Evolutionary conservation across 2,797 vertebrate species (phyloP).

Genomic region (Choloepus didactylus): DNA sequence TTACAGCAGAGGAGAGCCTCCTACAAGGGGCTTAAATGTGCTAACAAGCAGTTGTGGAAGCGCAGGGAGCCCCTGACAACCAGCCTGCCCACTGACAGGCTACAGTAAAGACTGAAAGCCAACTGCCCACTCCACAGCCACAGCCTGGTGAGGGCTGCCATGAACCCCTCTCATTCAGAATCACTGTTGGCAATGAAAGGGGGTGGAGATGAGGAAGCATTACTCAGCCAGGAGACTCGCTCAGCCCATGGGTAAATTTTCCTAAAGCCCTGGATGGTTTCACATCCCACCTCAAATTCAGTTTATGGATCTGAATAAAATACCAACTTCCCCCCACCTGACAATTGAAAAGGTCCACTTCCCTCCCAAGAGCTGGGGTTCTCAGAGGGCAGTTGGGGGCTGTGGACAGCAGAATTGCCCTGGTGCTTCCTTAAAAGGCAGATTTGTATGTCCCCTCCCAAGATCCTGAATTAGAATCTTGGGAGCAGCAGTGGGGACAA

Average conservation of each 20-base stretch:
- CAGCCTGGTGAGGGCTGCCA: background rate
- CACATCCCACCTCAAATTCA: background rate
- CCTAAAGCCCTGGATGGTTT: background rate
- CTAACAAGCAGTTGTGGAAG: slow-evolving; percentile 72
- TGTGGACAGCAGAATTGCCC: background rate
- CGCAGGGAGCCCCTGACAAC: slow-evolving; percentile 68
- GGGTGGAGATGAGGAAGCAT: background rate
- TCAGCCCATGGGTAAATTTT: background rate
- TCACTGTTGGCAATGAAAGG: background rate
- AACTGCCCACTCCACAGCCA: background rate
- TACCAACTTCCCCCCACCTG: no score
- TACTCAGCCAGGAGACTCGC: background rate
- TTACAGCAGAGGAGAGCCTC: slow-evolving; percentile 67
- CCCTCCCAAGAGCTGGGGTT: background rate
- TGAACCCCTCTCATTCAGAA: background rate
- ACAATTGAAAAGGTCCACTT: background rate
- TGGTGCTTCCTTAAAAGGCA: background rate
- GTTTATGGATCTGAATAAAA: background rate
- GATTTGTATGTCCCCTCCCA: background rate
- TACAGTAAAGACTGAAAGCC: background rate
- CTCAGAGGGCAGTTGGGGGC: background rate
- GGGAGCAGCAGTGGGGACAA: no score
- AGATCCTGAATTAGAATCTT: background rate
- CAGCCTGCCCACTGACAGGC: slow-evolving; percentile 70
- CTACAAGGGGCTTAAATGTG: slow-evolving; percentile 66